Evolutionary conservation across 2,888 invertebrate species (phyloP).

Genomic region (Steromphala cineraria): DNA sequence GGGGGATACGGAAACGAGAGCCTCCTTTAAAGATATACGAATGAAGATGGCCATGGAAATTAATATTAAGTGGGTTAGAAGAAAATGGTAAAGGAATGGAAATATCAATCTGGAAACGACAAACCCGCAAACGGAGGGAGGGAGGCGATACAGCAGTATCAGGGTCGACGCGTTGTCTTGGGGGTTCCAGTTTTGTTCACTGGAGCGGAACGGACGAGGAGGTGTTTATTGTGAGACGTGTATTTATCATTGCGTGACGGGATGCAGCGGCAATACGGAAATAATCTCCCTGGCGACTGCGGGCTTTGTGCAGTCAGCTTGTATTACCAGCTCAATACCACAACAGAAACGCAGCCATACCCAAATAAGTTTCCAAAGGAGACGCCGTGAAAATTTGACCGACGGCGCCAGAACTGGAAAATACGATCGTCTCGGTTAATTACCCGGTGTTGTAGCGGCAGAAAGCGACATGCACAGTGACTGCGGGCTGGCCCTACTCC

Average conservation of each 20-base stretch:
- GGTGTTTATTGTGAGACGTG: background rate
- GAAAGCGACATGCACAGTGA: too few species aligned
- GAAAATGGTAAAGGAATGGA: too few species aligned
- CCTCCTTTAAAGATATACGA: too few species aligned
- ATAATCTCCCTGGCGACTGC: background rate
- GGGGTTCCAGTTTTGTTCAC: background rate
- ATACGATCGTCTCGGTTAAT: background rate
- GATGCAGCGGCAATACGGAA: background rate
- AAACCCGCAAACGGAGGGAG: too few species aligned
- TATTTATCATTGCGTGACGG: background rate
- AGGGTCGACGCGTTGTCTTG: too few species aligned
- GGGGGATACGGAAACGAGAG: too few species aligned
- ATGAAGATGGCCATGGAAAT: too few species aligned
- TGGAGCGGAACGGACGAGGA: background rate
- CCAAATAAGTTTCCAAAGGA: background rate
- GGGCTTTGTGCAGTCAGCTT: background rate
- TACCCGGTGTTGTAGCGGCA: background rate
- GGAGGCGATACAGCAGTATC: too few species aligned
- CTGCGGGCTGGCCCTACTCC: background rate
- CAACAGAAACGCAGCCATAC: background rate
- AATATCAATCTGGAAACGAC: too few species aligned
- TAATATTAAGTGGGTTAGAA: too few species aligned
- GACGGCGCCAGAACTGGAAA: background rate
- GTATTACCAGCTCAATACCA: background rate
- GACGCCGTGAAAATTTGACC: constrained; percentile 6